Percentiles rank a stretch among this genome's conserved stretches.
phyloP scores from a whole-genome alignment of 2,888 invertebrate genomes.

The Ectropis crepuscularia region DNA sequence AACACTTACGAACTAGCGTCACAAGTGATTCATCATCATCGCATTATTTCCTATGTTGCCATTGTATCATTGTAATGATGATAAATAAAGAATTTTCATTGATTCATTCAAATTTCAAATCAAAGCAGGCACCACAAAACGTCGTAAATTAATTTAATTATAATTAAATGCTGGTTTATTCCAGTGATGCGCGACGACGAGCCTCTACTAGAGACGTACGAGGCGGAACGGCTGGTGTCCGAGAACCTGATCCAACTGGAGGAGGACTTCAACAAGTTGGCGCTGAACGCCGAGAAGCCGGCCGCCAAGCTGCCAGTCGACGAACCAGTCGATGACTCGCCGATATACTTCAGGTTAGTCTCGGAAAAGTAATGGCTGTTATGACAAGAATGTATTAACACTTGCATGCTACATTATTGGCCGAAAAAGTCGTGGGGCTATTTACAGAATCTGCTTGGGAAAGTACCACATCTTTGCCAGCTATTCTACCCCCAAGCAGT shows the following conservation, averaged over 20 bases:
- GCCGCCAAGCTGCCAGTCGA: constrained; percentile 61
- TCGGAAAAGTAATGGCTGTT: no score
- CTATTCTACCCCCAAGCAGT: no score
- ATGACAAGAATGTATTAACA: neutral
- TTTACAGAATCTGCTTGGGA: no score
- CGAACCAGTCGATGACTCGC: constrained; percentile 82
- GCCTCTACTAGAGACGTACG: constrained; percentile 80
- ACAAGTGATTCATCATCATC: no score
- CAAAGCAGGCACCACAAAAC: no score
- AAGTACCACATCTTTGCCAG: no score
- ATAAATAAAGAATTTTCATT: no score
- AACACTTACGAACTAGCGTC: no score
- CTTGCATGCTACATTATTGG: neutral
- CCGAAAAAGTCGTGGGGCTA: no score
- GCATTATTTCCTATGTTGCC: no score
- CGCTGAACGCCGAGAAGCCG: constrained; percentile 67
- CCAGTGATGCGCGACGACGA: constrained; percentile 76
- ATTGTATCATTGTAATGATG: no score
- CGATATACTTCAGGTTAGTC: constrained; percentile 88
- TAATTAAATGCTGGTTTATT: constrained; percentile 20
- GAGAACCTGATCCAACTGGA: constrained; percentile 89
- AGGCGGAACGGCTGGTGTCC: constrained; percentile 86
- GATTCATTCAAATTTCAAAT: no score
- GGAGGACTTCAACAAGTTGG: constrained; percentile 83
- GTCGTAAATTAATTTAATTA: neutral